These are phyloP conservation scores for Illadopsis cleaveri DNA, from an alignment of 2,113 vertebrate genomes.

Conservation along the genomic window DNA sequence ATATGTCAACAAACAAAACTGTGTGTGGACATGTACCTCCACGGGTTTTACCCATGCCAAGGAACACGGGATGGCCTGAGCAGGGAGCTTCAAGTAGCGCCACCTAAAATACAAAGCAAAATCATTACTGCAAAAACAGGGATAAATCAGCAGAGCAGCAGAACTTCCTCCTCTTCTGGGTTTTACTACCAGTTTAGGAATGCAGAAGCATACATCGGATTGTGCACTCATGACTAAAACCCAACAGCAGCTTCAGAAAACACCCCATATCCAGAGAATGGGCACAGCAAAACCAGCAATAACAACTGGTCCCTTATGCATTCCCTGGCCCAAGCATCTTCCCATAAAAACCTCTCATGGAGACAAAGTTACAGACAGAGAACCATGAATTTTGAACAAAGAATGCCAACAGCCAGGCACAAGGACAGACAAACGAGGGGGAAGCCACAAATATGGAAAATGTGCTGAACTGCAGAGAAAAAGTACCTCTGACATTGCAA, in stretches of 20 bases:
- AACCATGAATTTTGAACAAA: neutral
- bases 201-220: neutral
- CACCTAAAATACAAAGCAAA: conserved; percentile 72
- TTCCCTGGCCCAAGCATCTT: neutral
- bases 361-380: neutral
- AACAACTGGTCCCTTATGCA: neutral
- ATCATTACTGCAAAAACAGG: neutral
- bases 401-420: neutral
- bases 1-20: neutral
- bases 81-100: conserved; percentile 86
- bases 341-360: neutral
- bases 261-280: neutral
- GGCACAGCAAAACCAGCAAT: neutral
- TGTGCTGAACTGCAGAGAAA: neutral
- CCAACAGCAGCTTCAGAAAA: neutral
- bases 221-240: neutral
- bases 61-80: conserved; percentile 88
- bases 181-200: neutral
- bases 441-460: neutral
- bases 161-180: neutral
- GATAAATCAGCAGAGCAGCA: neutral
- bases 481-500: neutral
- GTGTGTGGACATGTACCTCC: conserved; percentile 59
- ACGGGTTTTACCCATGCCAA: conserved; percentile 84
- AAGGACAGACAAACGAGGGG: neutral